Evolutionary conservation across 2,113 vertebrate genomes (phyloP).

Genomic region (Paradisaea rubra): DNA sequence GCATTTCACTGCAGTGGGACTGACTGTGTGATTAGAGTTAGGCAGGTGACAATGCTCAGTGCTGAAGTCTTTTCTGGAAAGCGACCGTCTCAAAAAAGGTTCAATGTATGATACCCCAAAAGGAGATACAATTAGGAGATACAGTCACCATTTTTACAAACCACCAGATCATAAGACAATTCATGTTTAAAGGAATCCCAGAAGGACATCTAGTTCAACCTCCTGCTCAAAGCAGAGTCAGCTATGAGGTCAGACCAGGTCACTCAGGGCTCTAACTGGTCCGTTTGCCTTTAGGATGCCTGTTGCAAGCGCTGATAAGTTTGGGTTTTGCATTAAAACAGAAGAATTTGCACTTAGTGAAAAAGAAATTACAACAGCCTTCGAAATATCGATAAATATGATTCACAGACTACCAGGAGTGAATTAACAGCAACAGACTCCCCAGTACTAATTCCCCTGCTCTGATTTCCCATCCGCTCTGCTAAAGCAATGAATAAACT

Average conservation of each 20-base stretch:
- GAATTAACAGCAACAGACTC: not conserved
- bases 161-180: not conserved
- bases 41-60: not conserved
- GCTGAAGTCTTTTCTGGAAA: not conserved
- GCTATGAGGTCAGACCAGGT: not conserved
- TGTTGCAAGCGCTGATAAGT: not conserved
- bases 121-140: not conserved
- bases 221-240: not conserved
- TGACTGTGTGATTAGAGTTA: not conserved
- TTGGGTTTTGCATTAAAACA: not conserved
- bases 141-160: not conserved
- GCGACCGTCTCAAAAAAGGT: not conserved
- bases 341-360: not conserved
- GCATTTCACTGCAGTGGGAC: not conserved
- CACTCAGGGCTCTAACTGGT: not conserved
- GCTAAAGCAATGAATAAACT: not conserved
- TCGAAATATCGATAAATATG: not conserved
- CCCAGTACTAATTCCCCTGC: not conserved
- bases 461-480: not conserved
- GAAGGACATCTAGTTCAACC: not conserved
- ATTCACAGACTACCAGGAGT: not conserved
- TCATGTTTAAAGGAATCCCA: not conserved
- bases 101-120: not conserved
- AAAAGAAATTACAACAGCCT: not conserved
- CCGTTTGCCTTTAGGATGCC: not conserved